These are phyloP conservation scores for Urosaurus nigricauda DNA, from an alignment of 2,797 vertebrate genomes.

Conservation along the genomic window DNA sequence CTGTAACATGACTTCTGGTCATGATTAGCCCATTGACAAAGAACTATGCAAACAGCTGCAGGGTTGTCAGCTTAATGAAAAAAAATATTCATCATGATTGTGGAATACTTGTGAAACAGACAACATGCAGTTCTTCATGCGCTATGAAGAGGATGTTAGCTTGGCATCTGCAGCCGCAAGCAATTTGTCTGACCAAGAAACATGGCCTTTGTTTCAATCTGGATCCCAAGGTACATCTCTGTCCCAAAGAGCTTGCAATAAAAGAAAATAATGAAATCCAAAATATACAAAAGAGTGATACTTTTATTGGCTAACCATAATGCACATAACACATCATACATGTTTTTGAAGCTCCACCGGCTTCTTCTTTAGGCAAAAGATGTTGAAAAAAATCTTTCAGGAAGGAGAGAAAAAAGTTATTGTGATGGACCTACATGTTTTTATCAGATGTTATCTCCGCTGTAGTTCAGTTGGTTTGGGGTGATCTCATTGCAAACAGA, in stretches of 20 bases:
- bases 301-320: too few species aligned
- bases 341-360: too few species aligned
- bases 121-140: too few species aligned
- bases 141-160: not conserved
- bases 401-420: too few species aligned
- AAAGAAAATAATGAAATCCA: not conserved
- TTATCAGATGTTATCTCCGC: too few species aligned
- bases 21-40: conserved; percentile 11
- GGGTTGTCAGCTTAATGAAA: conserved; percentile 25
- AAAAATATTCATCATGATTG: not conserved
- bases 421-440: too few species aligned
- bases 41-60: conserved; percentile 14
- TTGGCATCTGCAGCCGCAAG: not conserved
- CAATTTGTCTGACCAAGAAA: not conserved
- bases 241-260: not conserved
- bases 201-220: not conserved
- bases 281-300: too few species aligned
- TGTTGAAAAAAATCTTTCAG: too few species aligned
- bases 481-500: too few species aligned
- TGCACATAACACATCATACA: too few species aligned
- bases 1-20: conserved; percentile 25
- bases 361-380: too few species aligned
- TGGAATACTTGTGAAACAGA: not conserved
- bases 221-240: not conserved
- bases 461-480: too few species aligned